phyloP scores from a whole-genome alignment of 2,888 invertebrate genomes.

The Geophilus truncorum region DNA sequence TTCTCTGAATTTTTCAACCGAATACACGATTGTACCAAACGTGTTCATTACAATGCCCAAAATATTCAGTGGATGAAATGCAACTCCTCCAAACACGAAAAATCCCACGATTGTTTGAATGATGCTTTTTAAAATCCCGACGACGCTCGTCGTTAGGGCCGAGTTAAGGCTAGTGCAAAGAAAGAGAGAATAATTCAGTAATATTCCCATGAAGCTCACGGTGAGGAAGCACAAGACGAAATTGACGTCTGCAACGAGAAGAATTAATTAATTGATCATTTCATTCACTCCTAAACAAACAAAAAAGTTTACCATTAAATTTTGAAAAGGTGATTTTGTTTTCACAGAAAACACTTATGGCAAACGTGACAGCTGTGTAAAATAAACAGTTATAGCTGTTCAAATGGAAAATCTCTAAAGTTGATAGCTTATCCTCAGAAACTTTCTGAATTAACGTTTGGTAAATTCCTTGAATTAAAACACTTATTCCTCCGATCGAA shows the following conservation, averaged over 20 bases:
- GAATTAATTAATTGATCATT: constrained; percentile 31
- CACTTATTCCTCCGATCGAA: constrained; percentile 47
- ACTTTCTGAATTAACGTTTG: constrained; percentile 50
- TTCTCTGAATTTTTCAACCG: constrained; percentile 47
- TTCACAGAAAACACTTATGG: constrained; percentile 40
- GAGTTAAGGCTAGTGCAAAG: constrained; percentile 51
- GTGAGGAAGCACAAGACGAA: constrained; percentile 45
- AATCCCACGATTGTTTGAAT: constrained; percentile 50
- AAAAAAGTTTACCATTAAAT: constrained; percentile 27
- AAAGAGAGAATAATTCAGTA: constrained; percentile 51
- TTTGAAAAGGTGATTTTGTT: not conserved
- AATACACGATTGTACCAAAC: constrained; percentile 48
- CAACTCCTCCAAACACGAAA: constrained; percentile 50
- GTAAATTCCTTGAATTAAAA: constrained; percentile 50
- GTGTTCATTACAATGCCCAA: constrained; percentile 49
- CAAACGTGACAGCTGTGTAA: constrained; percentile 42
- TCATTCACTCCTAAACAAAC: too few relatives aligned
- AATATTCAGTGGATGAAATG: constrained; percentile 41
- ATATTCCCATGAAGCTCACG: constrained; percentile 45
- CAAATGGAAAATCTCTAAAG: constrained; percentile 48
- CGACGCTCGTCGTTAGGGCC: constrained; percentile 50
- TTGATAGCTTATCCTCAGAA: constrained; percentile 44
- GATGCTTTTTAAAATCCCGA: constrained; percentile 50
- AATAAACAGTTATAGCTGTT: constrained; percentile 49
- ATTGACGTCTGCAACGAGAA: constrained; percentile 40